Evolutionary conservation across 2,797 vertebrate species (phyloP).

Genomic region (Kryptolebias ocellatus): DNA sequence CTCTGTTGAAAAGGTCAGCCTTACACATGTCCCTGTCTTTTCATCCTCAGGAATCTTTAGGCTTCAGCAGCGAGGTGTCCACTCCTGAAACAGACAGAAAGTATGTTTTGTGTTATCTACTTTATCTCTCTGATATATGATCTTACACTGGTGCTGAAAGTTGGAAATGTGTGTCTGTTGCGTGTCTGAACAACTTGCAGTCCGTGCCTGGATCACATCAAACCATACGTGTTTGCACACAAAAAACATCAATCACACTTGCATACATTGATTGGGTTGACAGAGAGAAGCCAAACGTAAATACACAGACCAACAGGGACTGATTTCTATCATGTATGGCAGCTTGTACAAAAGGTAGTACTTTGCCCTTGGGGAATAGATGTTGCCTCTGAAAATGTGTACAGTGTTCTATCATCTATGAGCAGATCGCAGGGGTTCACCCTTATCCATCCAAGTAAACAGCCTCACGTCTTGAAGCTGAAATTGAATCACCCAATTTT

Average conservation of each 20-base stretch:
- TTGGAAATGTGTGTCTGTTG: slow-evolving; percentile 49
- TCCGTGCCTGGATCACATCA: slow-evolving; percentile 58
- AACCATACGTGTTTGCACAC: slow-evolving; percentile 6
- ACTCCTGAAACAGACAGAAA: slow-evolving; percentile 97
- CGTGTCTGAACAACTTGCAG: slow-evolving; percentile 56
- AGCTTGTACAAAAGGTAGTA: slow-evolving; percentile 21
- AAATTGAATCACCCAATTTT: neutral
- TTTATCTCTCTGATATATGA: slow-evolving; percentile 16
- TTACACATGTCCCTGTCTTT: slow-evolving; percentile 21
- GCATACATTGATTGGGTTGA: neutral
- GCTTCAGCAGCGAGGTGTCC: slow-evolving; percentile 90
- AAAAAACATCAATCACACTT: slow-evolving; percentile 29
- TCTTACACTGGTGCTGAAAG: neutral
- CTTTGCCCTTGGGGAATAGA: neutral
- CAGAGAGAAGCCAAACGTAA: slow-evolving; percentile 16
- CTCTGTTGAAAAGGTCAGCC: neutral
- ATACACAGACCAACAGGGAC: slow-evolving; percentile 10
- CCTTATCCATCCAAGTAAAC: neutral
- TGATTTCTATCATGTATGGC: slow-evolving; percentile 22
- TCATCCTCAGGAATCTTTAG: slow-evolving; percentile 89
- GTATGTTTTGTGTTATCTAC: slow-evolving; percentile 77
- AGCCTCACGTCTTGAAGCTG: neutral
- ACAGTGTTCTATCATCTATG: neutral
- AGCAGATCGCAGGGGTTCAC: neutral
- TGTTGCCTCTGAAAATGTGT: slow-evolving; percentile 23